Evolutionary conservation across 2,888 invertebrate species (phyloP).

Genomic region (Calliopum simillimum): DNA sequence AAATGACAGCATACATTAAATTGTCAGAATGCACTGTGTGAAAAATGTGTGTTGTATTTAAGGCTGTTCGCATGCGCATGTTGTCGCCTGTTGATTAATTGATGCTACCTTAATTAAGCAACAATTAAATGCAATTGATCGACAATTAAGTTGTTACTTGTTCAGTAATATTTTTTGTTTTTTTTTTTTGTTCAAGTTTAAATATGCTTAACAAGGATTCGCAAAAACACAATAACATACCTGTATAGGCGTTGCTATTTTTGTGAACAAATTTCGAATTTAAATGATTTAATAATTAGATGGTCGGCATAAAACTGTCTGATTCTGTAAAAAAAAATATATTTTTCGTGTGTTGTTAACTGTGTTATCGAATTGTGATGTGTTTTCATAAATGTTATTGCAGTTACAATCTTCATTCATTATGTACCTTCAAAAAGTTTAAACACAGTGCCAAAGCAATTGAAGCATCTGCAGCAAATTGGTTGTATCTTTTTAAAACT

Average conservation of each 20-base stretch:
- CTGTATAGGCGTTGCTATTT: slow-evolving; percentile 3
- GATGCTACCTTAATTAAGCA: slow-evolving; percentile 12
- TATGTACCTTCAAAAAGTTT: neutral
- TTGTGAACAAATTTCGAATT: slow-evolving; percentile 22
- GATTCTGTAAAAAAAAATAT: neutral
- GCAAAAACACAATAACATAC: slow-evolving; percentile 21
- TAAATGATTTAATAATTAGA: slow-evolving; percentile 17
- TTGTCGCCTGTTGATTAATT: slow-evolving; percentile 15
- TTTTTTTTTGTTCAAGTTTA: neutral
- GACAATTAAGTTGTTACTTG: neutral
- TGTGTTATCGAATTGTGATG: neutral
- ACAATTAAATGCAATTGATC: slow-evolving; percentile 4
- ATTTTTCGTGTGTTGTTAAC: neutral
- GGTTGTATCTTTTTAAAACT: neutral
- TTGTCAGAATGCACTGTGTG: slow-evolving; percentile 2
- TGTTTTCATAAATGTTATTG: too few relatives aligned
- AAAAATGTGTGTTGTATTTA: neutral
- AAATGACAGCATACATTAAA: neutral
- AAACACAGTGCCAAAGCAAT: neutral
- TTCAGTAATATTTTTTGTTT: neutral
- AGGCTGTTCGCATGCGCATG: slow-evolving; percentile 29
- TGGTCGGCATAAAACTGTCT: slow-evolving; percentile 19
- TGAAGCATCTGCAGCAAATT: neutral
- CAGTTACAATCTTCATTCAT: neutral
- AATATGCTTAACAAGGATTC: slow-evolving; percentile 3